Conservation (phyloP, 2,888 invertebrate species). For the Drosophila mulleri region DNA sequence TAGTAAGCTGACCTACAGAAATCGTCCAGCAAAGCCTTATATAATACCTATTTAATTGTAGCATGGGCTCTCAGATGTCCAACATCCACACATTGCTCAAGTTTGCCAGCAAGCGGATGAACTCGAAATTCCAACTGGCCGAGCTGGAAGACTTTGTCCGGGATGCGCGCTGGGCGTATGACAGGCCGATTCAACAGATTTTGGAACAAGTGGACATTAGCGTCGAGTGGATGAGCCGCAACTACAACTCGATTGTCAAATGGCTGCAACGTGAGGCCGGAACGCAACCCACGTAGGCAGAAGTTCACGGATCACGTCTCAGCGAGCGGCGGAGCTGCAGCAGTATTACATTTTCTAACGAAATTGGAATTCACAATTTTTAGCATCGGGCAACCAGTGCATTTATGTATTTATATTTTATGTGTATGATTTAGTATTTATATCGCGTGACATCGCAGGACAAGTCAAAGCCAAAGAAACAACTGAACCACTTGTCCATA, state of each 20-base stretch:
- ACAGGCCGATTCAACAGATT: conserved; percentile 91
- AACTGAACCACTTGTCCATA: conserved; percentile 14
- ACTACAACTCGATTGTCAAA: conserved; percentile 90
- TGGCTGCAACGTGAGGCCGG: conserved; percentile 87
- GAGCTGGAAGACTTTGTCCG: conserved; percentile 90
- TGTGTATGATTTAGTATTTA: conserved; percentile 55
- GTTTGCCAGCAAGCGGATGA: conserved; percentile 90
- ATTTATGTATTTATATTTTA: conserved; percentile 63
- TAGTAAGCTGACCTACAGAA: conserved; percentile 88
- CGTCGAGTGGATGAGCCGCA: conserved; percentile 92
- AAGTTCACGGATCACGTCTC: too few relatives aligned
- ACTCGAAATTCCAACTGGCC: conserved; percentile 90
- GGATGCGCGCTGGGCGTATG: conserved; percentile 88
- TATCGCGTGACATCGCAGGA: conserved; percentile 23
- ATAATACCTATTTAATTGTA: conserved; percentile 79
- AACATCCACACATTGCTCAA: conserved; percentile 90
- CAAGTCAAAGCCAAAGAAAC: conserved; percentile 57
- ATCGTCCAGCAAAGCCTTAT: conserved; percentile 55
- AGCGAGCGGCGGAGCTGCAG: conserved; percentile 34
- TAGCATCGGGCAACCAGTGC: conserved; percentile 43
- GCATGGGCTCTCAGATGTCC: conserved; percentile 90
- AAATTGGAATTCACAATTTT: conserved; percentile 26
- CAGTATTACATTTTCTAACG: conserved; percentile 62
- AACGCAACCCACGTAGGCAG: conserved; percentile 18
- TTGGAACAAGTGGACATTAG: conserved; percentile 93